Evolutionary conservation across 2,888 invertebrate genomes (phyloP).

Genomic region (Tanypteryx hageni): DNA sequence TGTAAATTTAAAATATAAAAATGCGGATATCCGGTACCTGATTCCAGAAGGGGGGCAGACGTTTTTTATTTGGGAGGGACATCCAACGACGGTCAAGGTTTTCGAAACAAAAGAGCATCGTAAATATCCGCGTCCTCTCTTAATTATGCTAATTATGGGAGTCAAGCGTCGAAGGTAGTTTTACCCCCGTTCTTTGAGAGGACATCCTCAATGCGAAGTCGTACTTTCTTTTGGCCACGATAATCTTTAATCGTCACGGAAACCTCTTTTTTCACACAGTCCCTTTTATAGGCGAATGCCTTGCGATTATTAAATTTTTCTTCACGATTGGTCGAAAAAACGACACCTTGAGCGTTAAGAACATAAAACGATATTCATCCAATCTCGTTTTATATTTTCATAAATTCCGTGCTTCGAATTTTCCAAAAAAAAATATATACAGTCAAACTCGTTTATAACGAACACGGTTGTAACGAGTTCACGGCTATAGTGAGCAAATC

Average conservation of each 20-base stretch:
- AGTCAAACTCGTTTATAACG: too few species aligned
- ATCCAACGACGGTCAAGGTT: not conserved
- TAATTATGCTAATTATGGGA: not conserved
- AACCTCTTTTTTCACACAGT: slow-evolving; percentile 12
- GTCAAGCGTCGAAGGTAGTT: not conserved
- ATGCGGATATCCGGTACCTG: not conserved
- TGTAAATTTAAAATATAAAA: too few species aligned
- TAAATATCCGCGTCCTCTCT: not conserved
- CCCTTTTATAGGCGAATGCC: not conserved
- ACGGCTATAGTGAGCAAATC: too few species aligned
- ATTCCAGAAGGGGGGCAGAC: not conserved
- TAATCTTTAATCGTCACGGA: not conserved
- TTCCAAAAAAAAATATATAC: too few species aligned
- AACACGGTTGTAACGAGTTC: too few species aligned
- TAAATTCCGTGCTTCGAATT: too few species aligned
- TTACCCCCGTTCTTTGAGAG: not conserved
- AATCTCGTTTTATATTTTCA: too few species aligned
- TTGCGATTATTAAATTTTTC: slow-evolving; percentile 3
- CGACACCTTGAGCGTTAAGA: too few species aligned
- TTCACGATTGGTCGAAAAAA: not conserved
- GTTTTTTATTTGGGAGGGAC: not conserved
- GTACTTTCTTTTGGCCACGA: not conserved
- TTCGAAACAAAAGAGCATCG: not conserved
- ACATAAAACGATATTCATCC: too few species aligned
- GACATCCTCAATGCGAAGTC: not conserved